Percentiles rank a stretch among this genome's conserved stretches.
These are phyloP conservation scores for Cacatua alba DNA, from an alignment of 2,113 vertebrate genomes.

Conservation along the genomic window DNA sequence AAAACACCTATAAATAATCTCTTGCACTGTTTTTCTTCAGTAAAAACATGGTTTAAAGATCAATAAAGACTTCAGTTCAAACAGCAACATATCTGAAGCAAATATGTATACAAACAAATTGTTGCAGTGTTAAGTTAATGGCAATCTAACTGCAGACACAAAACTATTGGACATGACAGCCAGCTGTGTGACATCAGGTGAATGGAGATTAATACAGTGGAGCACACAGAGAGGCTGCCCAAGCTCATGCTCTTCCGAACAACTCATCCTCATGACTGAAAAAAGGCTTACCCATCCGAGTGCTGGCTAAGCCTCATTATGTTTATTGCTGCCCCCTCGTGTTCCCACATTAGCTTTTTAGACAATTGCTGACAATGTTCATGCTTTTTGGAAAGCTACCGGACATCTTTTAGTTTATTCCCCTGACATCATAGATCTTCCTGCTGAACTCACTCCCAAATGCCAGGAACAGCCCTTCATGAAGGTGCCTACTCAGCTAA, in stretches of 20 bases:
- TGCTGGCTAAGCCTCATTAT: accelerated
- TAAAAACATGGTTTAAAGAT: background rate
- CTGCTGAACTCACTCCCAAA: background rate
- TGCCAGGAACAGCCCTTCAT: background rate
- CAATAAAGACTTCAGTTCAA: background rate
- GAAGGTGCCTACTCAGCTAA: background rate
- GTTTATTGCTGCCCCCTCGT: background rate
- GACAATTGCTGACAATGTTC: background rate
- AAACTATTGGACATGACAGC: background rate
- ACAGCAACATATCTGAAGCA: background rate
- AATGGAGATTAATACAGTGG: background rate
- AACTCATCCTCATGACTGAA: background rate
- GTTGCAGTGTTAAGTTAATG: background rate
- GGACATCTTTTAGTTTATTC: background rate
- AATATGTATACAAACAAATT: background rate
- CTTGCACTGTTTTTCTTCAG: background rate
- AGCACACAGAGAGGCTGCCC: background rate
- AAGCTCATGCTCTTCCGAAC: background rate
- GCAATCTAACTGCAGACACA: background rate
- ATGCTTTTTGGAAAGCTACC: background rate
- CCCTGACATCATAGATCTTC: background rate
- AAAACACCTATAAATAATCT: background rate
- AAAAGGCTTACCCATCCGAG: background rate
- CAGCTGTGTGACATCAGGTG: background rate
- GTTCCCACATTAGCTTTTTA: background rate